Evolutionary conservation across 2,797 vertebrate genomes (phyloP).

Genomic region (Tenualosa thibaudeaui): DNA sequence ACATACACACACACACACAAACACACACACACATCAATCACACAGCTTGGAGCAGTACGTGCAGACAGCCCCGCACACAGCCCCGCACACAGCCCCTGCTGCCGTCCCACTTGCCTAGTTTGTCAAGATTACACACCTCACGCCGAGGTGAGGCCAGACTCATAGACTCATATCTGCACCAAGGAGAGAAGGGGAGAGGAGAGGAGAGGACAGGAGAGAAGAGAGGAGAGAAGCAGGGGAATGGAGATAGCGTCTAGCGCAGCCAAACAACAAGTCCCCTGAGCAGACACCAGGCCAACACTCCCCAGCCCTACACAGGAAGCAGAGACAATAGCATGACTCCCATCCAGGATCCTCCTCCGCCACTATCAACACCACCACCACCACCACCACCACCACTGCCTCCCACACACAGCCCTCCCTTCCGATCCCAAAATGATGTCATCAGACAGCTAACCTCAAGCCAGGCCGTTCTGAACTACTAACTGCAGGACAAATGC

Average conservation of each 20-base stretch:
- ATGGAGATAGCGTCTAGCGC: not conserved
- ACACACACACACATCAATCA: slow-evolving; percentile 56
- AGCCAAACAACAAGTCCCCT: not conserved
- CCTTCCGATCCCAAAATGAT: slow-evolving; percentile 13
- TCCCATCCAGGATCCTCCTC: slow-evolving; percentile 10
- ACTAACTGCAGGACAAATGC: not conserved
- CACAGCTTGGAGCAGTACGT: slow-evolving; percentile 35
- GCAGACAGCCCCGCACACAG: slow-evolving; percentile 42
- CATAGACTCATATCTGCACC: slow-evolving; percentile 1
- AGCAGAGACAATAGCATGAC: slow-evolving; percentile 19
- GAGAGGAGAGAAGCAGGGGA: not conserved
- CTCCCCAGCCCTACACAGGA: slow-evolving; percentile 11
- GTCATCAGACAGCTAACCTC: not conserved
- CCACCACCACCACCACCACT: not conserved
- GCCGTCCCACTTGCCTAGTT: slow-evolving; percentile 54
- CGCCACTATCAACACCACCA: not conserved
- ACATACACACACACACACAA: not conserved
- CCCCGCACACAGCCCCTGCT: slow-evolving; percentile 24
- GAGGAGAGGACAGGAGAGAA: not conserved
- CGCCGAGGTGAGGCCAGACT: slow-evolving; percentile 37
- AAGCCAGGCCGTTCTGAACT: not conserved
- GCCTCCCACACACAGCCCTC: not conserved
- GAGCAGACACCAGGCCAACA: slow-evolving; percentile 5
- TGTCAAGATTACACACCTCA: slow-evolving; percentile 56
- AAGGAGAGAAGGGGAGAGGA: not conserved